A percentile compares a stretch with the other conserved stretches of the same genome.
These are phyloP conservation scores for Callimico goeldii DNA, from an alignment of 2,797 vertebrate species.

Conservation along the genomic window DNA sequence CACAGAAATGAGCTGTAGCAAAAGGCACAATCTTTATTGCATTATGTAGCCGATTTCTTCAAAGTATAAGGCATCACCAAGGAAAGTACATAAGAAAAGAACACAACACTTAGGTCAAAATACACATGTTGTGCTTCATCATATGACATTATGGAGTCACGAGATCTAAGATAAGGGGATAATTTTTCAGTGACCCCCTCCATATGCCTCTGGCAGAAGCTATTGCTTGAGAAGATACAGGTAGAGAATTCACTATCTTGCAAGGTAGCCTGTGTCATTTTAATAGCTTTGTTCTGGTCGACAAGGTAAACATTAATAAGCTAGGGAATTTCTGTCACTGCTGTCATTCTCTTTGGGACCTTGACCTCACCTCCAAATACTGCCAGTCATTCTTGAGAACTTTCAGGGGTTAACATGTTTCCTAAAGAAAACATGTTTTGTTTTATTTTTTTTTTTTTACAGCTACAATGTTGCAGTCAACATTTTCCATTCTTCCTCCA, in stretches of 20 bases:
- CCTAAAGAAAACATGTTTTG: background rate
- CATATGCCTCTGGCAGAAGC: background rate
- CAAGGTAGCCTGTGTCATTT: background rate
- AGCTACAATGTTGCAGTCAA: background rate
- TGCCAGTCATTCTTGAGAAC: background rate
- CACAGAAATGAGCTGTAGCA: background rate
- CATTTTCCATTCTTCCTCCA: background rate
- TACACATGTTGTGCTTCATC: background rate
- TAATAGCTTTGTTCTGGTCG: background rate
- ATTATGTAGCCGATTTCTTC: background rate
- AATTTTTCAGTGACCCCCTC: background rate
- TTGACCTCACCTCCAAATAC: background rate
- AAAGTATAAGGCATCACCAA: background rate
- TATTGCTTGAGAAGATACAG: background rate
- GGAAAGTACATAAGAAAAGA: background rate
- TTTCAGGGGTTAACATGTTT: background rate
- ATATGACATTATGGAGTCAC: background rate
- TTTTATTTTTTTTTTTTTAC: background rate
- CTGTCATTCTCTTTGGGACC: background rate
- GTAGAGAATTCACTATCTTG: background rate
- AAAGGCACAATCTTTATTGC: background rate
- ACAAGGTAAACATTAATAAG: background rate
- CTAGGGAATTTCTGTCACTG: background rate
- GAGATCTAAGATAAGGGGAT: background rate
- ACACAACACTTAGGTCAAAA: background rate